Conservation (phyloP, 1,140 invertebrate species). For the Leucophenga varia region DNA sequence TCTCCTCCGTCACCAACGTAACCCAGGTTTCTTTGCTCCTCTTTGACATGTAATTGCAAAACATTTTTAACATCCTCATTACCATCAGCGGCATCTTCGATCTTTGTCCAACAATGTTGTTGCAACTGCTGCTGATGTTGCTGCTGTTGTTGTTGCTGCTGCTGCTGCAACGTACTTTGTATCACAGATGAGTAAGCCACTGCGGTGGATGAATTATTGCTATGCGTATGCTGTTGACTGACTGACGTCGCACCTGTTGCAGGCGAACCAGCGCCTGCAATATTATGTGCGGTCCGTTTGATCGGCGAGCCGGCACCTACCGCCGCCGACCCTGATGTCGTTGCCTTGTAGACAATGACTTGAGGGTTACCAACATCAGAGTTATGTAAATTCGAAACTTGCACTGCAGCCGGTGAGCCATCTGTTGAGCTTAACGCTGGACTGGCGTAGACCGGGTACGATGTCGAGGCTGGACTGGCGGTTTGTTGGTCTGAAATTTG, state of each 20-base stretch:
- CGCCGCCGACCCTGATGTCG: constrained; percentile 10
- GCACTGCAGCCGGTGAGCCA: constrained; percentile 29
- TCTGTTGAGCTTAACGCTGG: constrained; percentile 46
- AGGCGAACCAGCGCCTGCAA: constrained; percentile 50
- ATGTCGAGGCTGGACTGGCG: constrained; percentile 31
- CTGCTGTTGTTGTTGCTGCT: constrained; percentile 14
- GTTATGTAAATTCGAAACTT: constrained; percentile 42
- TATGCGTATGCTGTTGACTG: constrained; percentile 7
- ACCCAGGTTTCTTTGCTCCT: constrained; percentile 45
- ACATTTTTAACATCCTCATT: constrained; percentile 49
- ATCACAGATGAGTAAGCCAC: constrained; percentile 56
- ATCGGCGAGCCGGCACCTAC: constrained; percentile 28
- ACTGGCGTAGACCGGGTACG: constrained; percentile 47
- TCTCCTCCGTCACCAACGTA: constrained; percentile 28
- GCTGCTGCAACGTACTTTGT: constrained; percentile 47
- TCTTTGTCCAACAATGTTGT: constrained; percentile 43
- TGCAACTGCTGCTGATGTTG: constrained; percentile 29
- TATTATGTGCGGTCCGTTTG: constrained; percentile 34
- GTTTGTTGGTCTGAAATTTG: constrained; percentile 41
- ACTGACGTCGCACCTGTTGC: constrained; percentile 10
- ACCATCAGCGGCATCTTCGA: constrained; percentile 27
- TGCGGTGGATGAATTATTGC: constrained; percentile 23
- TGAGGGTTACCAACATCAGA: constrained; percentile 41
- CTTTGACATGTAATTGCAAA: constrained; percentile 48
- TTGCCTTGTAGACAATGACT: constrained; percentile 49